Evolutionary conservation across 1,140 invertebrate genomes (phyloP).

Genomic region (Hylyphantes graminicola): DNA sequence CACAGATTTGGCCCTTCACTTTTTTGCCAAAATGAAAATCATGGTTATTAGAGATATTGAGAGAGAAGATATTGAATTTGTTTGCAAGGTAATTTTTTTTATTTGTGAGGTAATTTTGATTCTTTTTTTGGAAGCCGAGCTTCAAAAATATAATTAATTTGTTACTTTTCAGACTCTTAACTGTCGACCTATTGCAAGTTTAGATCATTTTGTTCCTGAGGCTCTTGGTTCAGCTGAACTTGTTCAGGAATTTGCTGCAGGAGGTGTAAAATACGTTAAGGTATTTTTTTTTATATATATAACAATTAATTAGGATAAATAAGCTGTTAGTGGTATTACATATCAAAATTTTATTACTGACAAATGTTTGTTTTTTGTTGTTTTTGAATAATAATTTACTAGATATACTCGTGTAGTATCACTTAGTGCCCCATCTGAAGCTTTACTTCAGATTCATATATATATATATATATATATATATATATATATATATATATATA

Average conservation of each 20-base stretch:
- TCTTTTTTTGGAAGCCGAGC: not conserved
- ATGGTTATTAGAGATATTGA: constrained; percentile 99
- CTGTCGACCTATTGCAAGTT: constrained; percentile 96
- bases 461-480: too few relatives aligned
- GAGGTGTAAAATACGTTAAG: constrained; percentile 93
- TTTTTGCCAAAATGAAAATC: constrained; percentile 98
- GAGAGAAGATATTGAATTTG: constrained; percentile 96
- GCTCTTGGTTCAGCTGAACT: constrained; percentile 91
- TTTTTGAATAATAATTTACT: too few relatives aligned
- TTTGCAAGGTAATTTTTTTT: constrained; percentile 80
- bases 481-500: too few relatives aligned
- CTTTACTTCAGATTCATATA: too few relatives aligned
- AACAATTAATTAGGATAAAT: not conserved
- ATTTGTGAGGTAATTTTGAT: not conserved
- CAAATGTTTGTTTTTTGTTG: too few relatives aligned
- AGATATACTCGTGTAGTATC: too few relatives aligned
- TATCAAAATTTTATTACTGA: not conserved
- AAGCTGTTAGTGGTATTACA: not conserved
- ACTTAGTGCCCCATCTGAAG: too few relatives aligned
- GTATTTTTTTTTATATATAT: constrained; percentile 70
- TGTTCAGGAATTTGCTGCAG: constrained; percentile 93
- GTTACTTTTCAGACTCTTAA: constrained; percentile 77
- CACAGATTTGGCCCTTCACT: constrained; percentile 96
- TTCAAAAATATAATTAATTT: not conserved
- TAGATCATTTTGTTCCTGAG: constrained; percentile 96